Conservation (phyloP, 2,113 vertebrate genomes). For the Dicaeum eximium region DNA sequence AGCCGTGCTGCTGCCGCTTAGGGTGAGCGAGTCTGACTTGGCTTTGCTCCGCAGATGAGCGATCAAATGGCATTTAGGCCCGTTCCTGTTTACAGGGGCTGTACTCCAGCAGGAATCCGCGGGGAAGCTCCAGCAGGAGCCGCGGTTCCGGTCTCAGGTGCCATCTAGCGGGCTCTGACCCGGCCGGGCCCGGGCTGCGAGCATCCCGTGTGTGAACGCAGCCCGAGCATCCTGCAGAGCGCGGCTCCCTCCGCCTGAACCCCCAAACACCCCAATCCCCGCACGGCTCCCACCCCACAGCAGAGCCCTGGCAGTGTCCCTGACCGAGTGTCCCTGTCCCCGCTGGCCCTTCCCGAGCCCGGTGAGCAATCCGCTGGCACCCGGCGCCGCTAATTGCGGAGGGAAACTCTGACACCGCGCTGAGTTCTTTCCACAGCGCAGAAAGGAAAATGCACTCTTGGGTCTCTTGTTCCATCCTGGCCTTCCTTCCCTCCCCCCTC, state of each 20-base stretch:
- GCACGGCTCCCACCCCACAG: rapidly evolving
- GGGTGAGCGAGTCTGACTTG: rapidly evolving
- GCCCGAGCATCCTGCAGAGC: rapidly evolving
- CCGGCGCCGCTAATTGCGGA: conserved; percentile 7
- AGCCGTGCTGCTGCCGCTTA: rapidly evolving
- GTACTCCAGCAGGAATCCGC: neutral
- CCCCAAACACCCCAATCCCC: rapidly evolving
- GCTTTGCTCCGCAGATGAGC: neutral
- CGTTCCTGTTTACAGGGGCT: neutral
- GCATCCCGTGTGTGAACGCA: rapidly evolving
- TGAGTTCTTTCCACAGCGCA: conserved; percentile 60
- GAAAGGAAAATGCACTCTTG: conserved; percentile 40
- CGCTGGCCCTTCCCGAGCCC: conserved; percentile 1
- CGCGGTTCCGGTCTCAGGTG: neutral
- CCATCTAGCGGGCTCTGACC: neutral
- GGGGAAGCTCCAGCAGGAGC: neutral
- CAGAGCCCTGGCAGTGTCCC: too few relatives aligned
- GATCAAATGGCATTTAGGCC: neutral
- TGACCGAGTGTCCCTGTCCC: neutral
- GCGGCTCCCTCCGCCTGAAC: rapidly evolving
- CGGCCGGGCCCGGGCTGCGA: rapidly evolving
- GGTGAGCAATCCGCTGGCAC: conserved; percentile 44
- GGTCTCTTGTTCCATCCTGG: conserved; percentile 48
- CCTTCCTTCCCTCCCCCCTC: neutral
- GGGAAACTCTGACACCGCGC: conserved; percentile 60